Conservation (phyloP, 2,888 invertebrate species). For the Gerris lacustris region DNA sequence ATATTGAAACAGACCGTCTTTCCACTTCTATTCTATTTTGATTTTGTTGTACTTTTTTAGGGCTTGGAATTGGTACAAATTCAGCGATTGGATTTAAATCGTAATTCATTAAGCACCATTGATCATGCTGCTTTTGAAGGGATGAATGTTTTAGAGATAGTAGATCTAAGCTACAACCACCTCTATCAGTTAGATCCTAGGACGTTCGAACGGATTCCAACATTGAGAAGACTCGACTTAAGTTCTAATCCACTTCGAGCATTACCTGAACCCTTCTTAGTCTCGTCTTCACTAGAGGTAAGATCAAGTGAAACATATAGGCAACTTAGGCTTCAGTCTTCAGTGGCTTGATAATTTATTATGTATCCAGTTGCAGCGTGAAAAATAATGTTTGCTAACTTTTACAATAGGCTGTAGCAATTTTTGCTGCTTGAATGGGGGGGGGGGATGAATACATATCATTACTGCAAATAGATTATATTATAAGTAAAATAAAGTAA, state of each 20-base stretch:
- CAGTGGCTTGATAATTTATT: too few species aligned
- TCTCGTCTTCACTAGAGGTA: slow-evolving; percentile 18
- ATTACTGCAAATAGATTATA: too few species aligned
- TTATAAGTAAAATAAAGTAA: too few species aligned
- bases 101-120: slow-evolving; percentile 17
- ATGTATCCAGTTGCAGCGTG: too few species aligned
- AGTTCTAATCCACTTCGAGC: slow-evolving; percentile 15
- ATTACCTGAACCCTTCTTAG: slow-evolving; percentile 14
- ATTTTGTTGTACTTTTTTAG: too few species aligned
- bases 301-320: background rate
- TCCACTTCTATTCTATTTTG: too few species aligned
- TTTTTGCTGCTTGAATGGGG: too few species aligned
- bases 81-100: slow-evolving; percentile 12
- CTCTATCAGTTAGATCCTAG: slow-evolving; percentile 12
- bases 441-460: too few species aligned
- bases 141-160: slow-evolving; percentile 6
- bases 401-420: too few species aligned
- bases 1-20: too few species aligned
- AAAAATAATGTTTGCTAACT: too few species aligned
- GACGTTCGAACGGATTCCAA: slow-evolving; percentile 14
- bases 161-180: slow-evolving; percentile 20
- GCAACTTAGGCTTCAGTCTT: too few species aligned
- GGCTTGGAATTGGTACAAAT: background rate
- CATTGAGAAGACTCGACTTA: slow-evolving; percentile 11
- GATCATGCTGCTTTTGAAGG: slow-evolving; percentile 18